These are phyloP conservation scores for Vanessa atalanta DNA, from an alignment of 1,140 invertebrate species.

Conservation along the genomic window DNA sequence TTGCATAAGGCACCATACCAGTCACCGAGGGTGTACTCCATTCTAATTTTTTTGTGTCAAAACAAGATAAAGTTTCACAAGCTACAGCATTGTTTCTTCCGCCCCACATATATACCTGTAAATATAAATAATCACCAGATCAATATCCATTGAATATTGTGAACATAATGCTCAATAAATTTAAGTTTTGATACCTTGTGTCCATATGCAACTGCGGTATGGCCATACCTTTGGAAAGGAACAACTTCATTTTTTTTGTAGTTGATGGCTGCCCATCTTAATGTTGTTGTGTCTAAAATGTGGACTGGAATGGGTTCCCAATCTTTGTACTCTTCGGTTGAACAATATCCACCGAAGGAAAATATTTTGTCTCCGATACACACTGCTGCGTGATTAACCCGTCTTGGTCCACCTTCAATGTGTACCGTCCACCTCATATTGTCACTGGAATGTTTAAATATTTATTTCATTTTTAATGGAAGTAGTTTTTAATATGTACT, in stretches of 20 bases:
- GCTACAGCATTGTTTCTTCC: constrained; percentile 92
- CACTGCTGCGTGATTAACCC: constrained; percentile 95
- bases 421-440: constrained; percentile 87
- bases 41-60: constrained; percentile 86
- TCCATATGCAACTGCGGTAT: constrained; percentile 90
- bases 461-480: neutral
- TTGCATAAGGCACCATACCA: constrained; percentile 87
- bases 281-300: constrained; percentile 89
- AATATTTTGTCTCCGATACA: constrained; percentile 90
- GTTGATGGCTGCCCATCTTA: constrained; percentile 80
- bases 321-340: constrained; percentile 83
- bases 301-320: constrained; percentile 94
- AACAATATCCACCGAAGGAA: constrained; percentile 95
- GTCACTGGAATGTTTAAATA: constrained; percentile 19
- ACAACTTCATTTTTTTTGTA: constrained; percentile 57
- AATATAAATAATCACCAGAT: constrained; percentile 7
- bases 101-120: constrained; percentile 91
- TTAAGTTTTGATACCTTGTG: constrained; percentile 81
- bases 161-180: neutral
- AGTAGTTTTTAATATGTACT: neutral
- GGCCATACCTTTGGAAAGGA: constrained; percentile 87
- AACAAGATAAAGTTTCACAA: constrained; percentile 90
- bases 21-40: constrained; percentile 86
- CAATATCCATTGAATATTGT: neutral
- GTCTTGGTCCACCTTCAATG: constrained; percentile 89